Evolutionary conservation across 1,140 invertebrate genomes (phyloP).

Genomic region (Aradophagus sp.): DNA sequence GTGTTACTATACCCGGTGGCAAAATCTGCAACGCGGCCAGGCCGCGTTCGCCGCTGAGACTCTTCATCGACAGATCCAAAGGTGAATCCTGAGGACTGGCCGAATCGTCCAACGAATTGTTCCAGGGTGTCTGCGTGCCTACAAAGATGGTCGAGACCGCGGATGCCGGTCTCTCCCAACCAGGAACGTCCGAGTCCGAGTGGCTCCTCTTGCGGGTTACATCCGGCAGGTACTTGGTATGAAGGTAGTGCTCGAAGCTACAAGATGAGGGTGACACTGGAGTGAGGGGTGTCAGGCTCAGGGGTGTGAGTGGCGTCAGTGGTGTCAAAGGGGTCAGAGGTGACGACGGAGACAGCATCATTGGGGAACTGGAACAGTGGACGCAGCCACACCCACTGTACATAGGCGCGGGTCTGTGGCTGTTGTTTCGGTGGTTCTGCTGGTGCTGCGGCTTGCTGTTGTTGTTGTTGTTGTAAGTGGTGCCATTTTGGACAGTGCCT

Average conservation of each 20-base stretch:
- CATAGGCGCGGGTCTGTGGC: constrained; percentile 48
- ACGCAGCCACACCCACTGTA: constrained; percentile 66
- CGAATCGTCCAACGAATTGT: constrained; percentile 60
- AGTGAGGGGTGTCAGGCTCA: constrained; percentile 77
- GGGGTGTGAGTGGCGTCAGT: constrained; percentile 77
- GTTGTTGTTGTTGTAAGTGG: constrained; percentile 29
- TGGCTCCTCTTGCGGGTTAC: constrained; percentile 81
- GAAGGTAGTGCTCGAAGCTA: constrained; percentile 82
- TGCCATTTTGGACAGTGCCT: constrained; percentile 54
- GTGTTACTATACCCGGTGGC: constrained; percentile 76
- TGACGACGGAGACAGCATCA: constrained; percentile 70
- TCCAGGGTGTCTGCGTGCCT: constrained; percentile 56
- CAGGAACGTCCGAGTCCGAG: constrained; percentile 82
- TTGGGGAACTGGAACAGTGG: constrained; percentile 63
- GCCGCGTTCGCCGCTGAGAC: constrained; percentile 63
- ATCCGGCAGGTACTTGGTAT: constrained; percentile 84
- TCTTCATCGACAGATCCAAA: constrained; percentile 87
- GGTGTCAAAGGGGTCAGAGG: constrained; percentile 77
- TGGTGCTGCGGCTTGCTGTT: too few relatives aligned
- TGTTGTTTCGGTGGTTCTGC: constrained; percentile 42
- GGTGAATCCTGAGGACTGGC: constrained; percentile 85
- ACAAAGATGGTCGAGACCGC: constrained; percentile 57
- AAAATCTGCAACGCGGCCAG: constrained; percentile 72
- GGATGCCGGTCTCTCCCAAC: constrained; percentile 70
- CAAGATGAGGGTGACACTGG: constrained; percentile 76